Base-by-base conservation (phyloP, 2,888 invertebrate species). In the Drosophila putrida region DNA sequence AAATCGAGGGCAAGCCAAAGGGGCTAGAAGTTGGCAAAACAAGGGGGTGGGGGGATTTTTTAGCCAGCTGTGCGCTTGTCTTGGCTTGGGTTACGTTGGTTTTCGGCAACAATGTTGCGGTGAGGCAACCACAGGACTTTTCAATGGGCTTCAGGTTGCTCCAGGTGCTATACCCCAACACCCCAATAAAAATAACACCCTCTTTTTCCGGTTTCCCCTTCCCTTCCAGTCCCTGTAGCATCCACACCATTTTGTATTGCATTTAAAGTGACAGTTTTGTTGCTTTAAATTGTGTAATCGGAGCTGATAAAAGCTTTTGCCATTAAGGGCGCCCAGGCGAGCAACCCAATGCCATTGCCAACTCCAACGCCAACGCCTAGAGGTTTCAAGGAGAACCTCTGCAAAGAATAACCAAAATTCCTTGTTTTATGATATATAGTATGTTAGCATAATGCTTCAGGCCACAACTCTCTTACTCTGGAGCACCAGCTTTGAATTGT, bases 81-180 rank as follows among this genome's bases (percentile, higher is more conserved):
- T 71, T 78, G 86, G 75, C 79, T 72, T 75, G 65, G 89, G 78
- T 86, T 87, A 87, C 82, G 64, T 72, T 82, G 89, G 89, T 85
- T 89, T 84, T 88, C 64, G 80, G 78, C 80, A 89, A 86, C 85
- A 86, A 89, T 86, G 89, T 89, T 89, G 85, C 80, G 85, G 85
- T 78, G 71, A 49, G 57, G 78, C 78, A 88, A 82, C 85, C 85
- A 67, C 85, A 86, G 81, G 60, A 77, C 69, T 72, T 60, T 77
- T 65, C 68, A 75, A 67, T 66, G 70, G 63, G 51, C 68, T 65
- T 65, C 65, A 71, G 63, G 58, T 71, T 62, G 70, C 78, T 71
- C 73, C 82, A 88, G 88, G 86, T 82, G 88, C 69, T 49, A 50
- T 28, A 27, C 20, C 31, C 10, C 31, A 25, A n/a, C 44, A 33